These are phyloP conservation scores for Ia io DNA, from an alignment of 2,113 vertebrate genomes.

Conservation along the genomic window DNA sequence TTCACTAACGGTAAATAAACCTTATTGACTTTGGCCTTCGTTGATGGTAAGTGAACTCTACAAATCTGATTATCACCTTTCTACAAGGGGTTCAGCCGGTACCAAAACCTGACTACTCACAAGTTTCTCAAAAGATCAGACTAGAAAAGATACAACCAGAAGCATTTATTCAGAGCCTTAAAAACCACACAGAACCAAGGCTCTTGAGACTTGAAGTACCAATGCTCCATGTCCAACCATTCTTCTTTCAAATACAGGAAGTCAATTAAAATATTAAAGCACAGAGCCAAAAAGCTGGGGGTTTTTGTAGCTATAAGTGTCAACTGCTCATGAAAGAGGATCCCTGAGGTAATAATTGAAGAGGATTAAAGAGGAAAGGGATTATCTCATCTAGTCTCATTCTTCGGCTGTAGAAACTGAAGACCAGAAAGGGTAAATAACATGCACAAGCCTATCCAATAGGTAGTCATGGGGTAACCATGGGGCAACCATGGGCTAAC, in stretches of 20 bases:
- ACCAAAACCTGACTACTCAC: not conserved
- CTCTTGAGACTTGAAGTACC: not conserved
- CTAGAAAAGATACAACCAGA: not conserved
- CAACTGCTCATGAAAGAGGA: not conserved
- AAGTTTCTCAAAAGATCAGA: not conserved
- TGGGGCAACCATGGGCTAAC: not conserved
- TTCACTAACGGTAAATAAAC: not conserved
- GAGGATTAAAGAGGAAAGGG: not conserved
- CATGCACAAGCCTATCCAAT: not conserved
- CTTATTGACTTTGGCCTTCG: not conserved
- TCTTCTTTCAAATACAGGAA: conserved; percentile 44
- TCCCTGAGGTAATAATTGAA: not conserved
- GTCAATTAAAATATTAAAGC: conserved; percentile 42
- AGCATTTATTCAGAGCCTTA: not conserved
- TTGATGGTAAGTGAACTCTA: not conserved
- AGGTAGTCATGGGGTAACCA: too few relatives aligned
- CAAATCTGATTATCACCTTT: not conserved
- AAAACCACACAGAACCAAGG: not conserved
- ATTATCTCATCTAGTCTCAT: not conserved
- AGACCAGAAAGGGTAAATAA: not conserved
- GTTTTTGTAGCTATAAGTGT: conserved; percentile 26
- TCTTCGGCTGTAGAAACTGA: conserved; percentile 36
- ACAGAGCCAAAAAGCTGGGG: not conserved
- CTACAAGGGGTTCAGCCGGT: not conserved
- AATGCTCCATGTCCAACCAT: not conserved